Evolutionary conservation across 2,113 vertebrate species (phyloP).

Genomic region (Thamnophis sirtalis): DNA sequence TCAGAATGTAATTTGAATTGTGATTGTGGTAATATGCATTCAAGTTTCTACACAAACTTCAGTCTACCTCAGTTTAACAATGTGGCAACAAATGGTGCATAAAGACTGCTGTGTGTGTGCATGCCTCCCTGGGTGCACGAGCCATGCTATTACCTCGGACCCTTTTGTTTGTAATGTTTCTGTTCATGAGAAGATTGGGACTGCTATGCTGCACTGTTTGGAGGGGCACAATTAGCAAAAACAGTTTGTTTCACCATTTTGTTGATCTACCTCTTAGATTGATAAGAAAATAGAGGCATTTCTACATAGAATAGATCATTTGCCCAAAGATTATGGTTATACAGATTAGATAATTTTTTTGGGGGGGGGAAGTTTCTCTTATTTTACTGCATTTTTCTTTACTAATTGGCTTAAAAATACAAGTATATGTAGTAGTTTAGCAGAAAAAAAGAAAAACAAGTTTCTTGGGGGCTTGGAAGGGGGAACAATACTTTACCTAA

Average conservation of each 20-base stretch:
- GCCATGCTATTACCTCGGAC: conserved; percentile 83
- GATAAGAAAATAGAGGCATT: conserved; percentile 91
- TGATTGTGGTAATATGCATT: conserved; percentile 87
- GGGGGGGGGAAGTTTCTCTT: conserved; percentile 58
- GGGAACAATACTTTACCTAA: conserved; percentile 79
- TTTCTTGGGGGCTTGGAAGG: conserved; percentile 78
- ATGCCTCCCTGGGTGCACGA: conserved; percentile 68
- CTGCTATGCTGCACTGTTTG: conserved; percentile 79
- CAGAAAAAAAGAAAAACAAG: conserved; percentile 68
- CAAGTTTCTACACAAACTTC: conserved; percentile 86
- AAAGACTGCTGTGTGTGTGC: conserved; percentile 74
- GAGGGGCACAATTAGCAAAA: conserved; percentile 85
- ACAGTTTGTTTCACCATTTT: conserved; percentile 81
- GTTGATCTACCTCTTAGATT: conserved; percentile 93
- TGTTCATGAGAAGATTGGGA: conserved; percentile 77
- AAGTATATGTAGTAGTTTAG: conserved; percentile 80
- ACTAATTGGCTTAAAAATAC: conserved; percentile 81
- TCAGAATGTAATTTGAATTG: conserved; percentile 87
- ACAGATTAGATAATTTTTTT: conserved; percentile 77
- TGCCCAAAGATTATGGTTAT: conserved; percentile 79
- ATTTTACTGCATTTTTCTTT: conserved; percentile 82
- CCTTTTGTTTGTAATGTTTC: conserved; percentile 77
- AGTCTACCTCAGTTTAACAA: conserved; percentile 88
- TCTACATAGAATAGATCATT: conserved; percentile 80
- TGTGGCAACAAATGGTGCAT: conserved; percentile 76